A percentile compares a stretch with the other conserved stretches of the same genome.
Conservation (phyloP, 2,113 vertebrate species). For the Lichenostomus cassidix region DNA sequence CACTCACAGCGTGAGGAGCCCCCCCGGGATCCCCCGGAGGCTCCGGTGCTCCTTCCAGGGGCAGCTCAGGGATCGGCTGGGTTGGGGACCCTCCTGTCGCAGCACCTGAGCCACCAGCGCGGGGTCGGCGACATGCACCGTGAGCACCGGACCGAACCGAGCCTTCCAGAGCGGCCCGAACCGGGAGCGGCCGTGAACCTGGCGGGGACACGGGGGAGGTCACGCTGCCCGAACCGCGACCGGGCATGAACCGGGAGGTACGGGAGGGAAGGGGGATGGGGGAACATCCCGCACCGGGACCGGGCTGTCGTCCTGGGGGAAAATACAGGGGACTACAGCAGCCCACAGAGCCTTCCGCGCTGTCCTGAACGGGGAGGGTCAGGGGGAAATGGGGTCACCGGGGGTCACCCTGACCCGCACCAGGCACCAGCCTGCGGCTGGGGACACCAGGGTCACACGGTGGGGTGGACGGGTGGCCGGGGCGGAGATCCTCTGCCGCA, state of each 20-base stretch:
- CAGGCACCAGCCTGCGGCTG: too few species aligned
- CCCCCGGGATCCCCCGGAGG: not conserved
- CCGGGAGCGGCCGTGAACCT: not conserved
- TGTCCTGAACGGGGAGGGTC: not conserved
- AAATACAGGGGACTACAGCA: too few species aligned
- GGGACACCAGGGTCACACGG: too few species aligned
- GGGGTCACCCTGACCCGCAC: not conserved
- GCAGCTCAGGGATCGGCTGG: not conserved
- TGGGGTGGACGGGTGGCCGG: not conserved
- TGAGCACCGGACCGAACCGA: not conserved
- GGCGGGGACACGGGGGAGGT: not conserved
- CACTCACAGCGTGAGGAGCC: not conserved
- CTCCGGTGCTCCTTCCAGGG: not conserved
- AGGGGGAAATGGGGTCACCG: not conserved
- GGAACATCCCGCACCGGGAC: not conserved
- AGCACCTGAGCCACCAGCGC: not conserved
- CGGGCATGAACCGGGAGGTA: not conserved
- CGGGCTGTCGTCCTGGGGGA: not conserved
- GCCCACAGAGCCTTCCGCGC: not conserved
- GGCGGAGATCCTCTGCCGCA: not conserved
- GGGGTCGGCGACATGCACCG: not conserved
- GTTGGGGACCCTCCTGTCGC: not conserved
- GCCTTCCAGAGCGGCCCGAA: not conserved
- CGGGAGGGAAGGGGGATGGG: too few species aligned
- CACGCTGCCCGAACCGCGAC: not conserved